A percentile compares a stretch with the other conserved stretches of the same genome.
Conservation (phyloP, 2,888 invertebrate genomes). For the Homarus gammarus region DNA sequence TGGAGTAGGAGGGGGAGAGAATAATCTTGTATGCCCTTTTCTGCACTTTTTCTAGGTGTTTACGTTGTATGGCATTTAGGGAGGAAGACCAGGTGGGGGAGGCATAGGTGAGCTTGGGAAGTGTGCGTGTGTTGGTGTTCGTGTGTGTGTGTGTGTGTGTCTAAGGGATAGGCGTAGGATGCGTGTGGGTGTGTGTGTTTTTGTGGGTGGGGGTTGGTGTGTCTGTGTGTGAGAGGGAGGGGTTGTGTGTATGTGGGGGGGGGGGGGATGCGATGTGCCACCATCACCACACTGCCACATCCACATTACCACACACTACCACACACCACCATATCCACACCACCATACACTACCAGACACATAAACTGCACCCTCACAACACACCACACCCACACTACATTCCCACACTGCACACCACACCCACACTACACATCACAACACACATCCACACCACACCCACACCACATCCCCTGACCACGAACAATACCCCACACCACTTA, state of each 20-base stretch:
- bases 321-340: not conserved
- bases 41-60: too few species aligned
- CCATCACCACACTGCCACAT: not conserved
- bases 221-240: constrained; percentile 20
- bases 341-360: not conserved
- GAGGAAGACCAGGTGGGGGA: too few species aligned
- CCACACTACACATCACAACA: not conserved
- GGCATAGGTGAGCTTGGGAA: too few species aligned
- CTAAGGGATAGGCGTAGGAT: too few species aligned
- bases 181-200: too few species aligned
- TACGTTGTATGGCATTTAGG: too few species aligned
- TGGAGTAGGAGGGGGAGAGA: too few species aligned
- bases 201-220: constrained; percentile 2
- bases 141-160: too few species aligned
- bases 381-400: not conserved
- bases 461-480: not conserved
- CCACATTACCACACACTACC: constrained; percentile 1
- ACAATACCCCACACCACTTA: not conserved
- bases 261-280: not conserved
- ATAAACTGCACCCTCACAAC: not conserved
- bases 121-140: too few species aligned
- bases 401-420: too few species aligned
- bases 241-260: constrained; percentile 21
- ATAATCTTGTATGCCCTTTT: too few species aligned
- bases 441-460: not conserved